Base-by-base conservation (phyloP, 2,888 invertebrate genomes). In the Ectemnius continuus region DNA sequence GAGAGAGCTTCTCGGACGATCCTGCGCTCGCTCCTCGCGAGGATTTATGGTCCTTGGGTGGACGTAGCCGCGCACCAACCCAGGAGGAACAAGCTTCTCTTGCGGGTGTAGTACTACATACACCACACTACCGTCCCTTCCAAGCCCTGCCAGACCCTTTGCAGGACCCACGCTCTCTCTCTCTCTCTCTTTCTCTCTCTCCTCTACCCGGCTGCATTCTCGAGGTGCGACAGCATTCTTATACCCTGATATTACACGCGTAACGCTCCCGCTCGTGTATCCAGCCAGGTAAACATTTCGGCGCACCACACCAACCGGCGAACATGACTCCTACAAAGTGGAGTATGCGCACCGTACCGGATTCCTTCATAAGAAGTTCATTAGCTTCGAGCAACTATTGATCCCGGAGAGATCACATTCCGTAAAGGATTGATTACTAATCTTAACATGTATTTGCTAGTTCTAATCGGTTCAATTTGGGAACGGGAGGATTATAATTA, bases 11-110 rank as follows among this genome's bases (percentile, higher is more conserved):
- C 36, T 36, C 36, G 64, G 67, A 64, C 69, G 73, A 67, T 74
- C 70, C 68, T 36, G 36, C 36, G 36, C 36, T 8, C 56, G 75
- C 58, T 36, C 65, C 58, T 36, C 62, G 63, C 52, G 48, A 73
- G 74, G 75, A 82, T 82, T 82, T 83, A 80, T 82, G 72, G 76
- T 70, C 60, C 70, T 57, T 73, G 48, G 70, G 64, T 11, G 76
- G 68, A 76, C 75, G 67, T 62, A 23, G 46, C 56, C 69, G 63
- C 56, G 71, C 74, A 74, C 59, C 71, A 65, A 72, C 36, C 36
- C 36, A 74, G 67, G 57, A 77, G 67, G 74, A 76, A 81, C 80
- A 80, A 72, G 73, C 62, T 76, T 80, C 64, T 66, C 65, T 69
- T 64, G 78, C 70, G 70, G 70, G 78, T 36, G 36, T 60, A 69